phyloP scores from a whole-genome alignment of 2,888 invertebrate genomes.

The Reticulitermes lucifugus region DNA sequence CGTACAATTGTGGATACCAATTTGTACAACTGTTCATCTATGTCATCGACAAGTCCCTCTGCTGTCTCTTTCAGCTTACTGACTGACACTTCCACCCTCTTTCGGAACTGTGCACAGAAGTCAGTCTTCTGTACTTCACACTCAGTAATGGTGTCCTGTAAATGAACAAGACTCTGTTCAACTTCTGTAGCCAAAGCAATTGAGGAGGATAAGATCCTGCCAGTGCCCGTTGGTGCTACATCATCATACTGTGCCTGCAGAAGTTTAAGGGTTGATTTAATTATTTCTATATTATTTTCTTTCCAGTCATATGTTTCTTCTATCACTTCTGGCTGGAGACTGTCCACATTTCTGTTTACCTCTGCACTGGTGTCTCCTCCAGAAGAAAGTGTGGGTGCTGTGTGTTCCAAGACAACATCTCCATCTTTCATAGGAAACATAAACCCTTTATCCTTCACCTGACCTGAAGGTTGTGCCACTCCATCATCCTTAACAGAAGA shows the following conservation, averaged over 20 bases:
- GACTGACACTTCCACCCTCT: slow-evolving; percentile 27
- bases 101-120: slow-evolving; percentile 1
- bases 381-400: neutral
- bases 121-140: neutral
- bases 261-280: slow-evolving; percentile 26
- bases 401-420: neutral
- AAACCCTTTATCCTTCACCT: neutral
- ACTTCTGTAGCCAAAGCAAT: neutral
- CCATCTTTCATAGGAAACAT: too few relatives aligned
- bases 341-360: neutral
- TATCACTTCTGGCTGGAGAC: neutral
- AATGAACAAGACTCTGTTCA: slow-evolving; percentile 18
- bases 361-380: neutral
- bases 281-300: neutral
- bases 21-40: slow-evolving; percentile 37
- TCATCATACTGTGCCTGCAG: slow-evolving; percentile 25
- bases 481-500: neutral
- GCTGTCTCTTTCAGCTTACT: slow-evolving; percentile 11
- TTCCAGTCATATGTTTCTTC: neutral
- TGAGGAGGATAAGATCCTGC: neutral
- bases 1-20: slow-evolving; percentile 2
- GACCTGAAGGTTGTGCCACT: neutral
- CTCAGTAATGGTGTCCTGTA: slow-evolving; percentile 1
- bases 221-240: neutral
- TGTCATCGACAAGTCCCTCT: slow-evolving; percentile 25